Percentiles rank a stretch among this genome's conserved stretches.
These are phyloP conservation scores for Drosophila mettleri DNA, from an alignment of 2,888 invertebrate genomes.

Conservation along the genomic window DNA sequence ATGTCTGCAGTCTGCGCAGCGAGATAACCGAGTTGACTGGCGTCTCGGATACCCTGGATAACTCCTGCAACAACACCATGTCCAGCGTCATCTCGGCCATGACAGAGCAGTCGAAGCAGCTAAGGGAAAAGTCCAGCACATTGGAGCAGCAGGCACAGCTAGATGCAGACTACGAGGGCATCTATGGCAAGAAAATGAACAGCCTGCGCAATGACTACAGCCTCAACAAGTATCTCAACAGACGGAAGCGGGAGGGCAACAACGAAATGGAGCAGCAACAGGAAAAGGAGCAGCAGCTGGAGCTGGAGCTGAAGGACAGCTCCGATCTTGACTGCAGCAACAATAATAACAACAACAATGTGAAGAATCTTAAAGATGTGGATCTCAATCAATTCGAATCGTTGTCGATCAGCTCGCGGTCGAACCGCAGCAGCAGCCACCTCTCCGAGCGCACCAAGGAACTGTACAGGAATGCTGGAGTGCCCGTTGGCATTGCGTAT, in stretches of 20 bases:
- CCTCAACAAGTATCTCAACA: slow-evolving; percentile 83
- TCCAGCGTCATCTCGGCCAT: slow-evolving; percentile 69
- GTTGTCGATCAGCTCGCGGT: slow-evolving; percentile 83
- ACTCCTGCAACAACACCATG: slow-evolving; percentile 78
- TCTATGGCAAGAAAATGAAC: slow-evolving; percentile 81
- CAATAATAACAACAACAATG: slow-evolving; percentile 56
- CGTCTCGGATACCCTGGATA: slow-evolving; percentile 80
- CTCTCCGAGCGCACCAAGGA: slow-evolving; percentile 84
- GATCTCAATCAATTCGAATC: slow-evolving; percentile 83
- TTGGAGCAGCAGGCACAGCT: slow-evolving; percentile 40
- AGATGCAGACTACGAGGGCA: slow-evolving; percentile 71
- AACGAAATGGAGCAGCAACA: slow-evolving; percentile 30
- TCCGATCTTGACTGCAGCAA: slow-evolving; percentile 42
- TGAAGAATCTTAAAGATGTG: slow-evolving; percentile 62
- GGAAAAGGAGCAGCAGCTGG: slow-evolving; percentile 14
- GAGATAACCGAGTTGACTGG: slow-evolving; percentile 84
- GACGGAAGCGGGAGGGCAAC: slow-evolving; percentile 65
- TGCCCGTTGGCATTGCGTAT: slow-evolving; percentile 83
- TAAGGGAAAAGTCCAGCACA: not conserved
- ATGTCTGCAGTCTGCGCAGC: slow-evolving; percentile 83
- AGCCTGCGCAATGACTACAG: slow-evolving; percentile 82
- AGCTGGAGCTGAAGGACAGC: slow-evolving; percentile 28
- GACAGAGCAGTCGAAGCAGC: slow-evolving; percentile 30
- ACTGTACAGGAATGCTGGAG: slow-evolving; percentile 83
- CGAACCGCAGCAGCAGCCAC: slow-evolving; percentile 83